A percentile compares a stretch with the other conserved stretches of the same genome.
These are phyloP conservation scores for Ovis canadensis DNA, from an alignment of 2,113 vertebrate genomes.

Conservation along the genomic window DNA sequence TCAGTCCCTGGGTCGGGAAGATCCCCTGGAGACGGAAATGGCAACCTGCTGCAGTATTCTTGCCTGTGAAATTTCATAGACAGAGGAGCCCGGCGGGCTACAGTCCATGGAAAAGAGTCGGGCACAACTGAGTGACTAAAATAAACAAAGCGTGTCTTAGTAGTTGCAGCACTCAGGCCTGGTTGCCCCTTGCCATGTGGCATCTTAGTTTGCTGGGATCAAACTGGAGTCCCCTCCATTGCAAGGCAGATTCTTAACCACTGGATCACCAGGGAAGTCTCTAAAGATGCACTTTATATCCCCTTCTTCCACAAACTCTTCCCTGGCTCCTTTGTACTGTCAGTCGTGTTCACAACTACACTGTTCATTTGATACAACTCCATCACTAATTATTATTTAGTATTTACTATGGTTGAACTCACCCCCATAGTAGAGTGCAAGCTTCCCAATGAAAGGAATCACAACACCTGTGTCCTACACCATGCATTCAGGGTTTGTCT, in stretches of 20 bases:
- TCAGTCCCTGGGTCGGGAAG: background rate
- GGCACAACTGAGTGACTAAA: background rate
- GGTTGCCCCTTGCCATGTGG: background rate
- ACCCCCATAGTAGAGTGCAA: background rate
- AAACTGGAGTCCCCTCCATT: background rate
- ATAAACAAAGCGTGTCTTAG: background rate
- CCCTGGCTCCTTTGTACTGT: background rate
- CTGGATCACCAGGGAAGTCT: background rate
- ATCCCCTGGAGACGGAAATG: background rate
- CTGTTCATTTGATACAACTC: background rate
- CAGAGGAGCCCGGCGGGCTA: background rate
- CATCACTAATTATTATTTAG: background rate
- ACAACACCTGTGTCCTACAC: rapidly evolving
- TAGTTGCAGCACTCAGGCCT: background rate
- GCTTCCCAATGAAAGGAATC: background rate
- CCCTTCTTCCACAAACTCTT: background rate
- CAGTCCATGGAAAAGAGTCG: rapidly evolving
- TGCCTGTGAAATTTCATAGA: background rate
- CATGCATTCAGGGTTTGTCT: rapidly evolving
- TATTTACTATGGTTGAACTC: background rate
- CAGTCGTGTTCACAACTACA: background rate
- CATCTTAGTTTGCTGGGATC: background rate
- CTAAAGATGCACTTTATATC: background rate
- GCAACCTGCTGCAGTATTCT: background rate
- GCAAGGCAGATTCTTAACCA: background rate